A percentile compares a stretch with the other conserved stretches of the same genome.
phyloP scores from a whole-genome alignment of 2,797 vertebrate species.

The Echeneis naucrates region DNA sequence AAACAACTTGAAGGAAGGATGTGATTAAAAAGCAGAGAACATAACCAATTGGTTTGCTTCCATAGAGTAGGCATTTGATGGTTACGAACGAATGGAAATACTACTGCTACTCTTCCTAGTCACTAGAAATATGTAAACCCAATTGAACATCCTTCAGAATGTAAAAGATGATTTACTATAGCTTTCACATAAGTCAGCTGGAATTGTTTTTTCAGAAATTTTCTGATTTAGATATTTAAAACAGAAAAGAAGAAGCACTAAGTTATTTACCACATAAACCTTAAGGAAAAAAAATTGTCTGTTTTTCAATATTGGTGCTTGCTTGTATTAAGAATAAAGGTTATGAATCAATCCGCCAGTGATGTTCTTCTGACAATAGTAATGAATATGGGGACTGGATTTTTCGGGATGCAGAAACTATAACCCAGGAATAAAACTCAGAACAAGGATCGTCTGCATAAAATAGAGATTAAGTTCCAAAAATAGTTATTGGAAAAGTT shows the following conservation, averaged over 20 bases:
- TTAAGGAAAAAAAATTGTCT: neutral
- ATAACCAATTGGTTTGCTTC: neutral
- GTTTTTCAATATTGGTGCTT: neutral
- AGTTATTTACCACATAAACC: neutral
- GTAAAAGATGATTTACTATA: neutral
- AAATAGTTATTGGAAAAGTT: conserved; percentile 31
- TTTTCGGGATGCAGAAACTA: neutral
- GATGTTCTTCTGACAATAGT: neutral
- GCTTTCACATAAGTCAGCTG: neutral
- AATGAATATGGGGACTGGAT: neutral
- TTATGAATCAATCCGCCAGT: neutral
- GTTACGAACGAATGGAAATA: neutral
- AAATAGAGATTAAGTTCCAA: neutral
- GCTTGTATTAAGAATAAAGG: neutral
- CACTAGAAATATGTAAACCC: neutral
- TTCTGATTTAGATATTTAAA: neutral
- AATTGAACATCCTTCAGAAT: neutral
- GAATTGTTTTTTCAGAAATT: neutral
- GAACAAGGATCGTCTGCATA: neutral
- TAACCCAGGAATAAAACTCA: neutral
- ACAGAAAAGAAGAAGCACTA: neutral
- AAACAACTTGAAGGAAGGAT: neutral
- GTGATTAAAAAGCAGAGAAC: neutral
- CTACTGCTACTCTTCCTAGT: neutral
- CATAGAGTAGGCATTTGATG: neutral